Base-by-base conservation (phyloP, 53 echinoderm and acorn worm species). In the Paracentrotus lividus region DNA sequence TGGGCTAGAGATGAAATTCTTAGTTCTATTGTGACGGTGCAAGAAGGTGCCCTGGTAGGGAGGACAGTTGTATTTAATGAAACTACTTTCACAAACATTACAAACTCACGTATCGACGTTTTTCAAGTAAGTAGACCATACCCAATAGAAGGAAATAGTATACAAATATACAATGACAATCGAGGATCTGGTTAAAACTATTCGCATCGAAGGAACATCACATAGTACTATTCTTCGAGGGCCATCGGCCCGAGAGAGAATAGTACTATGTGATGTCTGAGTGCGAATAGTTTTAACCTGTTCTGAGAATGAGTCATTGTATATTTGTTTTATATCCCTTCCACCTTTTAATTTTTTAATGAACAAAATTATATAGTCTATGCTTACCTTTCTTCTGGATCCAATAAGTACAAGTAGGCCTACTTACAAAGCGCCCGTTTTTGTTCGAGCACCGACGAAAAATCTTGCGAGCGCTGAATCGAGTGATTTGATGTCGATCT, bases 11-110 rank as follows among this genome's bases (percentile, higher is more conserved):
- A 81, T 24, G 27, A 47, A n/a, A 12, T 44, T 18, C 42, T 20
- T 49, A 12, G 44, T 81, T 57, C 87, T 34, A 18, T 10, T 6
- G 23, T 57, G 9, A 26, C 8, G 8, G 56, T 87, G 55, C 34
- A 57, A 34, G 57, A 87, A 87, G 57, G 87, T 26, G 87, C 33
- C 2, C 13, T 87, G 56, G 1, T 55, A 36, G 87, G 87, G 38
- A 26, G 57, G 47, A 87, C 87, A 34, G 87, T 55, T 20, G 14
- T 87, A 20, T 87, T 87, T 49, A 87, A 10, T 56, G 87, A 87
- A 87, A 87, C 7, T 14, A 33, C 54, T 55, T 87, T 87, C 57
- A 87, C 8, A 32, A 87, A 87, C 49, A 49, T 85, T 51, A 85
- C 47, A n/a, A 34, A 34, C 57, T 56, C 33, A 57, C 33, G 4